Percentiles rank a stretch among this genome's conserved stretches.
Evolutionary conservation across 2,888 invertebrate species (phyloP).

Genomic region (Deroplatys truncata): DNA sequence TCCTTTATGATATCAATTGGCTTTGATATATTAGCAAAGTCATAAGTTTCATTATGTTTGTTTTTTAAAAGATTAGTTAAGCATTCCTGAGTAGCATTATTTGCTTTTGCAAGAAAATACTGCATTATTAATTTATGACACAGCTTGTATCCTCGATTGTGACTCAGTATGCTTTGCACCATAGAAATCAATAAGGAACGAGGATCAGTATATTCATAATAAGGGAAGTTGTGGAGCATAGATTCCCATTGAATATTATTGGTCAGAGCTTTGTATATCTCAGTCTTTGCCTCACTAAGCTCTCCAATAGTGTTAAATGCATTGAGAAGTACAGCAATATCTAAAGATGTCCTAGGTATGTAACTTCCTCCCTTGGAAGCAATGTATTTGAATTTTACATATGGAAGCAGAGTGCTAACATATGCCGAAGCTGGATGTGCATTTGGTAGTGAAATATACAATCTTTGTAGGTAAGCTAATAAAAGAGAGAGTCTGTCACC

Average conservation of each 20-base stretch:
- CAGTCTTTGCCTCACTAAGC: background rate
- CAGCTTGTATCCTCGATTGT: background rate
- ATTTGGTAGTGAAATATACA: background rate
- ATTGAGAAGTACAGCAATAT: conserved; percentile 5
- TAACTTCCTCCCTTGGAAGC: background rate
- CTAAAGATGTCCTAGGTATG: background rate
- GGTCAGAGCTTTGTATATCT: background rate
- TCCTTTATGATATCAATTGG: background rate
- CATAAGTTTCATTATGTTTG: background rate
- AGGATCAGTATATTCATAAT: background rate
- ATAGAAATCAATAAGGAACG: background rate
- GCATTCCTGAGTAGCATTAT: background rate
- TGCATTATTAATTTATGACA: conserved; percentile 6
- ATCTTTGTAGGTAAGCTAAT: background rate
- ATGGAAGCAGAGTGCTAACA: background rate
- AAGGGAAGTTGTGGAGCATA: background rate
- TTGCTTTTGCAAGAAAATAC: conserved; percentile 1
- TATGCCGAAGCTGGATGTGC: conserved; percentile 10
- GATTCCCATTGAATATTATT: conserved; percentile 1
- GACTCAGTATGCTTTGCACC: background rate
- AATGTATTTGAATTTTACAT: conserved; percentile 11
- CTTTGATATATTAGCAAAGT: background rate
- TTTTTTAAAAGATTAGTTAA: too few species aligned
- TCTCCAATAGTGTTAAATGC: background rate
- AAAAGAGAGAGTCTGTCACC: background rate